A percentile compares a stretch with the other conserved stretches of the same genome.
phyloP scores from a whole-genome alignment of 2,888 invertebrate species.

The Andricus quercusramuli region DNA sequence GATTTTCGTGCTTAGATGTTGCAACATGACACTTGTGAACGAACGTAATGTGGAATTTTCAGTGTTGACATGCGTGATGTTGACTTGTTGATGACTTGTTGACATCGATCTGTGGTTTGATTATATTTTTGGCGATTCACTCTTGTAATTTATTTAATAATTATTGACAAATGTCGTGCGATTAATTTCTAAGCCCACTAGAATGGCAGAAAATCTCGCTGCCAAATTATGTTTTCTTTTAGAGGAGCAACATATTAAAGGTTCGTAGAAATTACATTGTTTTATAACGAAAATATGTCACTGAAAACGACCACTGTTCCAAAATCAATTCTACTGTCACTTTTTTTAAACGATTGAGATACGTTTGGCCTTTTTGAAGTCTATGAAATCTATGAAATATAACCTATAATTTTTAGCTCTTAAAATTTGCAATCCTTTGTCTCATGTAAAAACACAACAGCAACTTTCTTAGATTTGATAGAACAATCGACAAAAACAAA shows the following conservation, averaged over 20 bases:
- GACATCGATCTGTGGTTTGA: not conserved
- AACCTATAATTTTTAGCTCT: too few relatives aligned
- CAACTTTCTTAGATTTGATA: too few relatives aligned
- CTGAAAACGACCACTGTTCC: not conserved
- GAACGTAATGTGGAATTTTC: not conserved
- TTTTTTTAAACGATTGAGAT: not conserved
- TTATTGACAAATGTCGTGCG: not conserved
- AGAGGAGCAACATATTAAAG: constrained; percentile 67
- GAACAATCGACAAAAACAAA: too few relatives aligned
- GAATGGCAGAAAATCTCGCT: constrained; percentile 76
- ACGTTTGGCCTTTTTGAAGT: too few relatives aligned
- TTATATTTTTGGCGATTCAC: not conserved
- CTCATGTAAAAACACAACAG: too few relatives aligned
- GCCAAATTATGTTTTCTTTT: constrained; percentile 73
- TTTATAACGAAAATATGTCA: not conserved
- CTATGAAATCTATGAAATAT: too few relatives aligned
- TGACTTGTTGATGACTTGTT: not conserved
- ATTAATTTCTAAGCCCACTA: constrained; percentile 14
- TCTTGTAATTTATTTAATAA: not conserved
- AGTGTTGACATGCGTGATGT: too few relatives aligned
- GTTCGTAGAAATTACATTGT: constrained; percentile 55
- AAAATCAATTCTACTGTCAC: not conserved
- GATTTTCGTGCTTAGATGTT: not conserved
- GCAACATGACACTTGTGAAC: not conserved
- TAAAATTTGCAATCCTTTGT: too few relatives aligned